These are phyloP conservation scores for Limnephilus rhombicus DNA, from an alignment of 2,888 invertebrate species.

Conservation along the genomic window DNA sequence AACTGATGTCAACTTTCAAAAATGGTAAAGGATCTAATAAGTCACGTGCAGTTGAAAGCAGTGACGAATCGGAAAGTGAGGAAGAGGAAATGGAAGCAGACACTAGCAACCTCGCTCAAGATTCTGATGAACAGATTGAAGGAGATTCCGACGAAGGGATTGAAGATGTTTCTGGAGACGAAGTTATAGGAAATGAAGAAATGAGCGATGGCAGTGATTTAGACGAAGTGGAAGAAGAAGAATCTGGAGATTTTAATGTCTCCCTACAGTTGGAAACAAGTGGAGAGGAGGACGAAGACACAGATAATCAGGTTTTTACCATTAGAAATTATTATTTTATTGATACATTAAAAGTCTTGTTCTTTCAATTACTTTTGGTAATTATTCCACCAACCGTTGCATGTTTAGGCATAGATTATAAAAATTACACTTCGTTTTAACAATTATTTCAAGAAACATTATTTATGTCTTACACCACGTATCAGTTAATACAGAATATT, in stretches of 20 bases:
- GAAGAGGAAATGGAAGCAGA: slow-evolving; percentile 62
- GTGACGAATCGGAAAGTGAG: slow-evolving; percentile 62
- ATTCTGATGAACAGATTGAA: slow-evolving; percentile 59
- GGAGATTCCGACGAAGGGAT: slow-evolving; percentile 51
- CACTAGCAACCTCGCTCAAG: slow-evolving; percentile 52
- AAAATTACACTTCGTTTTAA: no score
- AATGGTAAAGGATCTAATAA: slow-evolving; percentile 67
- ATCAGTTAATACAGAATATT: no score
- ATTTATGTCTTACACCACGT: no score
- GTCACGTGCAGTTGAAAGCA: slow-evolving; percentile 70
- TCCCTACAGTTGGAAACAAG: background rate
- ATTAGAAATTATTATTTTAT: background rate
- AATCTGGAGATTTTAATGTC: slow-evolving; percentile 67
- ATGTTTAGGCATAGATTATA: no score
- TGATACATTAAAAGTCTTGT: background rate
- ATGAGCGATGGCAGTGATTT: slow-evolving; percentile 60
- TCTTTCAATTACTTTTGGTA: no score
- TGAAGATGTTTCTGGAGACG: slow-evolving; percentile 28
- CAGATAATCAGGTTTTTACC: background rate
- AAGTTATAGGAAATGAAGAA: slow-evolving; percentile 41
- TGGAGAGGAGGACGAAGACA: background rate
- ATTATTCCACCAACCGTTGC: no score
- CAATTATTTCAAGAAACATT: no score
- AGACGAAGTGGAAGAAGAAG: slow-evolving; percentile 52
- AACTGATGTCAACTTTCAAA: slow-evolving; percentile 77